These are phyloP conservation scores for Tineola bisselliella DNA, from an alignment of 2,888 invertebrate genomes.

Conservation along the genomic window DNA sequence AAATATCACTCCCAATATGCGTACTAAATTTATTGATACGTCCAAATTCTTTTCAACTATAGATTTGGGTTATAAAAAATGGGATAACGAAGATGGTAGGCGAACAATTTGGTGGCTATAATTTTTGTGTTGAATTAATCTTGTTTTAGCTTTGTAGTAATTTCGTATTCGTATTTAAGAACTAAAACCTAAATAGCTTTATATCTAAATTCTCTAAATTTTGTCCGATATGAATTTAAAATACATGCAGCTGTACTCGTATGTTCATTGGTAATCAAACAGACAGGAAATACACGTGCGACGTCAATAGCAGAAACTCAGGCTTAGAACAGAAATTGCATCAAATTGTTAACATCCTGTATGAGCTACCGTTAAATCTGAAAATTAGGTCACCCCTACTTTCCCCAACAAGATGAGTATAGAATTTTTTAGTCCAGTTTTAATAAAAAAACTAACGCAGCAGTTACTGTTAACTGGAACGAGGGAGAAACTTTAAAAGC, in stretches of 20 bases:
- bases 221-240: background rate
- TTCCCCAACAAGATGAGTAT: background rate
- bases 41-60: constrained; percentile 4
- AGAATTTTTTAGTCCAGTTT: background rate
- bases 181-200: too few relatives aligned
- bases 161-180: too few relatives aligned
- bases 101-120: background rate
- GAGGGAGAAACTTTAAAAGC: background rate
- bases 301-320: background rate
- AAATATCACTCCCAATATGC: constrained; percentile 25
- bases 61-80: background rate
- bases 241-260: background rate
- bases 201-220: background rate
- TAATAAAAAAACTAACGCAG: background rate
- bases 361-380: background rate
- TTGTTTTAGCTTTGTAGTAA: background rate
- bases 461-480: constrained; percentile 1
- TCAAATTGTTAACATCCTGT: constrained; percentile 6
- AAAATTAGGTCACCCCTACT: constrained; percentile 4
- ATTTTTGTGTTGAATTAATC: background rate
- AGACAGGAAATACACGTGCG: background rate
- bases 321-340: constrained; percentile 3
- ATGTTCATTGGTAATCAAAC: background rate
- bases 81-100: background rate
- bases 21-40: constrained; percentile 3